Conservation (phyloP, 1,140 invertebrate species). For the Ostrea denselamellosa region DNA sequence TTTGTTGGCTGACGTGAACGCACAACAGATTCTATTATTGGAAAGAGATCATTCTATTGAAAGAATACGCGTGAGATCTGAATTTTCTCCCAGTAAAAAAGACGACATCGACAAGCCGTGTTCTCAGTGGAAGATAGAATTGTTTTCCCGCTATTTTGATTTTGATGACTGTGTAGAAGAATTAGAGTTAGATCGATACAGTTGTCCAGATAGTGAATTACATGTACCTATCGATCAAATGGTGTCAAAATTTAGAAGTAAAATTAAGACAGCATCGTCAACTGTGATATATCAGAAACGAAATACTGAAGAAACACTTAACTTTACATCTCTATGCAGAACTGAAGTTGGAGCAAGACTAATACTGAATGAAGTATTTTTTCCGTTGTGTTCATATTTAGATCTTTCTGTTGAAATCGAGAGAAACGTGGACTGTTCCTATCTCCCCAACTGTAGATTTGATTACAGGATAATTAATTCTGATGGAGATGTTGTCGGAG, state of each 20-base stretch:
- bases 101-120: slow-evolving; percentile 34
- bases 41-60: slow-evolving; percentile 2
- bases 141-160: slow-evolving; percentile 30
- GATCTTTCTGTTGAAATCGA: slow-evolving; percentile 4
- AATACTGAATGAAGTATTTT: not conserved
- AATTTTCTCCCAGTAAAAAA: slow-evolving; percentile 8
- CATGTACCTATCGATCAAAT: not conserved
- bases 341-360: slow-evolving; percentile 7
- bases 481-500: slow-evolving; percentile 6
- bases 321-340: not conserved
- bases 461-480: slow-evolving; percentile 13
- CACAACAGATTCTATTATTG: not conserved
- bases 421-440: not conserved
- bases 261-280: not conserved
- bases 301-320: not conserved
- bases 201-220: not conserved
- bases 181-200: not conserved
- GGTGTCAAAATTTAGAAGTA: not conserved
- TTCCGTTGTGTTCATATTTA: slow-evolving; percentile 22
- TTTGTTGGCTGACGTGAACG: not conserved
- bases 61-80: not conserved
- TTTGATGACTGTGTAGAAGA: not conserved
- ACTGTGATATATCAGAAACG: not conserved
- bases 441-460: slow-evolving; percentile 18
- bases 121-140: slow-evolving; percentile 21